Percentiles rank a stretch among this genome's conserved stretches.
These are phyloP conservation scores for Cranoglanis bouderius DNA, from an alignment of 2,113 vertebrate species.

Conservation along the genomic window DNA sequence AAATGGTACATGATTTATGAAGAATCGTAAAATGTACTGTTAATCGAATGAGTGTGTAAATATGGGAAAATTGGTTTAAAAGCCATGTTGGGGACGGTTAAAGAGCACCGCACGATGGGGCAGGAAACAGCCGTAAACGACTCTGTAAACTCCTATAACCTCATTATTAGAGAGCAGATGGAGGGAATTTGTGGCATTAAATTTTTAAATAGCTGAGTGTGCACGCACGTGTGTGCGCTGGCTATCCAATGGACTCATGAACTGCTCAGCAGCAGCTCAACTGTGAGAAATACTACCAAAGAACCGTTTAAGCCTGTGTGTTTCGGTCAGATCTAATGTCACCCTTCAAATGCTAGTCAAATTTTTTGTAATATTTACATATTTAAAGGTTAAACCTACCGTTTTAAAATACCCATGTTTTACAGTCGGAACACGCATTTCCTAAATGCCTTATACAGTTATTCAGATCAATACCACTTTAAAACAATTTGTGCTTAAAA, in stretches of 20 bases:
- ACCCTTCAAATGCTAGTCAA: background rate
- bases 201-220: background rate
- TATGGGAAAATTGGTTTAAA: constrained; percentile 59
- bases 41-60: constrained; percentile 35
- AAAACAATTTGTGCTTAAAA: too few relatives aligned
- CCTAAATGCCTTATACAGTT: too few relatives aligned
- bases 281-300: background rate
- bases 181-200: constrained; percentile 13
- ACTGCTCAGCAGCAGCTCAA: background rate
- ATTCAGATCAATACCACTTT: too few relatives aligned
- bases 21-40: constrained; percentile 56
- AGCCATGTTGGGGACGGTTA: constrained; percentile 56
- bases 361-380: background rate
- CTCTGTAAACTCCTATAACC: constrained; percentile 9
- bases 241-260: background rate
- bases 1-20: constrained; percentile 63
- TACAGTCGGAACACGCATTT: too few relatives aligned
- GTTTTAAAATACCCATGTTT: too few relatives aligned
- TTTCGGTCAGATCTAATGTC: background rate
- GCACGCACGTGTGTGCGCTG: background rate
- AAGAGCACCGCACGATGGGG: constrained; percentile 49
- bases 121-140: constrained; percentile 52
- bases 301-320: background rate
- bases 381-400: background rate
- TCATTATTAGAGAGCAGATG: constrained; percentile 23